A percentile compares a stretch with the other conserved stretches of the same genome.
Conservation (phyloP, 2,797 vertebrate species). For the Spinus pinus region DNA sequence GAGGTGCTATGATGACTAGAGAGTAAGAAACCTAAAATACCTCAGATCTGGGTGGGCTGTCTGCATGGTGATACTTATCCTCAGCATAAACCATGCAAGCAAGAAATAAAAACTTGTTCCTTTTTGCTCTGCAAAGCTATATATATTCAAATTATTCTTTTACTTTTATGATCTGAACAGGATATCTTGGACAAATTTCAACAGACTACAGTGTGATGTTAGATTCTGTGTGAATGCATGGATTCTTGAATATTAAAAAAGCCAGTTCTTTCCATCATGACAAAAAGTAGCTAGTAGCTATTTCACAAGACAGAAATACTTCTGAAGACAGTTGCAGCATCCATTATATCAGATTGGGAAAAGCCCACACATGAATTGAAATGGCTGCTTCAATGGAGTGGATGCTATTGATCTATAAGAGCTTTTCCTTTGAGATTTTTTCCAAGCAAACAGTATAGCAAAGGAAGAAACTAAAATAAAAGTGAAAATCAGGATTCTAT, state of each 20-base stretch:
- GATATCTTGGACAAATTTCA: not conserved
- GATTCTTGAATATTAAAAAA: not conserved
- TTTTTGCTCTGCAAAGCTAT: not conserved
- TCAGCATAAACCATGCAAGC: not conserved
- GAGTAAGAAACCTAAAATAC: not conserved
- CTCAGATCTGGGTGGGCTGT: not conserved
- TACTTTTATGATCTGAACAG: not conserved
- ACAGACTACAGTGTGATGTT: not conserved
- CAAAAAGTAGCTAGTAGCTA: not conserved
- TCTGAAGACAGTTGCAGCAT: not conserved
- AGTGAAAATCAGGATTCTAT: not conserved
- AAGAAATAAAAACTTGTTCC: not conserved
- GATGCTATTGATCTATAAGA: not conserved
- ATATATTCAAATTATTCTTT: not conserved
- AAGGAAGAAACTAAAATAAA: not conserved
- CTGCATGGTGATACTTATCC: not conserved
- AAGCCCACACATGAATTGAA: not conserved
- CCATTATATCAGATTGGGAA: not conserved
- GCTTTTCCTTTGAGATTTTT: not conserved
- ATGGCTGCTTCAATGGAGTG: not conserved
- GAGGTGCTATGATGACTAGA: not conserved
- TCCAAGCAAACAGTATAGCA: not conserved
- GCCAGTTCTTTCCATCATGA: not conserved
- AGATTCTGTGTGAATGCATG: not conserved
- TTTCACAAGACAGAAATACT: not conserved